Evolutionary conservation across 2,797 vertebrate species (phyloP), one percentile per base, ranked within the genome.

Genomic region (Brachyrhaphis roseni): DNA sequence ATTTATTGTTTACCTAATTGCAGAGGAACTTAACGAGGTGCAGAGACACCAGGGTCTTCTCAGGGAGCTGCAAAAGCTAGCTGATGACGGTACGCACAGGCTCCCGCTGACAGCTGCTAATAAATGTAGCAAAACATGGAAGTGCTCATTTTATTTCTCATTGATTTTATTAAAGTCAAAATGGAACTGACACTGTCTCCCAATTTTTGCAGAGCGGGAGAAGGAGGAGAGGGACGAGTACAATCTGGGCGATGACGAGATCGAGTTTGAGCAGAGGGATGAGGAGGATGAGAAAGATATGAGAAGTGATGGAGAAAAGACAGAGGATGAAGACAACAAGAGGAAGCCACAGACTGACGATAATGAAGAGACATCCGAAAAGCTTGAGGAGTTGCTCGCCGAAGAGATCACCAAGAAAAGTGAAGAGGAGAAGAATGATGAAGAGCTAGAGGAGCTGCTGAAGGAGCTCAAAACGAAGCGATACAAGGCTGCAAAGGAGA

Each of bases 11-110:
- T 6, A 2, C 39, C 8, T 20, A 5, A 20, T 76, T 82, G 46
- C 92, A 96, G 95, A 94, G 68, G 94, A 95, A 66, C 93, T 96
- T 4, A 88, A 94, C 75, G 93, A 94, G 11, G 89, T 91, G 74
- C 89, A 96, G 66, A 91, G 94, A 70, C 96, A 96, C 20, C 95
- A 94, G 26, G 94, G 94, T 73, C 88, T 96, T 34, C 93, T 97
- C 76, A 91, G 76, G n/a, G 96, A 97, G 83, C 93, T 97, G 82
- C 94, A 96, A 91, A 94, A 91, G 36, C 89, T 96, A 36, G 92
- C 95, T 8, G 90, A 92, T 12, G 82, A 92, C 43, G 96, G 96
- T 97, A 80, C 0, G 34, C 18, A 39, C 53, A 41, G 47, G 76
- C 34, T 72, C 39, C 74, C 72, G 36, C 3, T 0, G 43, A 20